These are phyloP conservation scores for Odocoileus hemionus DNA, from an alignment of 2,113 vertebrate species.

Conservation along the genomic window DNA sequence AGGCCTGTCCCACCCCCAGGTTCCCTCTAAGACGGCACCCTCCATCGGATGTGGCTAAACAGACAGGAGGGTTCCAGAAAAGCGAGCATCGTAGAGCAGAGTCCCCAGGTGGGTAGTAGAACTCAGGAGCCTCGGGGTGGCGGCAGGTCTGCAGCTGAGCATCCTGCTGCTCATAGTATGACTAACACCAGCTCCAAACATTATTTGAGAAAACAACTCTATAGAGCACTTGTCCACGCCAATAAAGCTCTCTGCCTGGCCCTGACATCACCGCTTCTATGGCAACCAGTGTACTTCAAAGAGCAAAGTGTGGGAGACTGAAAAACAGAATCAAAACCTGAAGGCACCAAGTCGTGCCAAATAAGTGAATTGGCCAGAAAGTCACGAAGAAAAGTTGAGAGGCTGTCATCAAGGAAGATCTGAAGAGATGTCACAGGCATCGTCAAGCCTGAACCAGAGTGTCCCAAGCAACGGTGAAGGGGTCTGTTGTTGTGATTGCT, in stretches of 20 bases:
- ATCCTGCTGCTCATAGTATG: neutral
- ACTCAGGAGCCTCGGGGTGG: accelerated
- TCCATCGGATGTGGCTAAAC: accelerated
- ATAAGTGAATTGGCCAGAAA: neutral
- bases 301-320: constrained; percentile 9
- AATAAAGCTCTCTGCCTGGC: neutral
- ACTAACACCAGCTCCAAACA: neutral
- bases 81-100: neutral
- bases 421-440: neutral
- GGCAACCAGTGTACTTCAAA: constrained; percentile 30
- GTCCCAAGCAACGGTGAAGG: neutral
- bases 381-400: neutral
- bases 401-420: neutral
- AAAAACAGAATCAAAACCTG: neutral
- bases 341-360: neutral
- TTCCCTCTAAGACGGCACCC: neutral
- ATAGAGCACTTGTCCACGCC: neutral
- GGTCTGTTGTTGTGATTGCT: too few species aligned
- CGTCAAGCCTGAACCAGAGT: neutral
- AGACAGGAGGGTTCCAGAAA: neutral
- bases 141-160: neutral
- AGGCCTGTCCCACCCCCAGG: neutral
- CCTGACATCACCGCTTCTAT: constrained; percentile 33
- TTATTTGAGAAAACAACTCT: neutral
- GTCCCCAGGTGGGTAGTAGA: neutral